Percentiles rank a stretch among this genome's conserved stretches.
Conservation (phyloP, 2,797 vertebrate species). For the Cercopithecus diana region DNA sequence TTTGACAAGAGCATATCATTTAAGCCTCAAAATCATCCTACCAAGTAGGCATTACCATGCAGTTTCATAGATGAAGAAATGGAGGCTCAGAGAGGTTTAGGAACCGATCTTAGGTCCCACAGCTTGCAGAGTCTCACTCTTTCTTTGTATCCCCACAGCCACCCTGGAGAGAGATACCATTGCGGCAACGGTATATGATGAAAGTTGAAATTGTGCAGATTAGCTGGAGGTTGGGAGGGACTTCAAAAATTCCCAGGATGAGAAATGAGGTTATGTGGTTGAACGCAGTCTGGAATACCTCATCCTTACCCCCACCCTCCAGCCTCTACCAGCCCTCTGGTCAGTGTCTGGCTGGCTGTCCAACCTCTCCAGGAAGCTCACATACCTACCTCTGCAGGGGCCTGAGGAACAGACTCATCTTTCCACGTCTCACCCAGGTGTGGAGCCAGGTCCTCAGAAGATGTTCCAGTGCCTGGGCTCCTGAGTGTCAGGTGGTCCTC, state of each 20-base stretch:
- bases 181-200: too few relatives aligned
- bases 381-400: constrained; percentile 78
- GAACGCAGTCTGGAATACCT: not conserved
- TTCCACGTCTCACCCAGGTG: constrained; percentile 56
- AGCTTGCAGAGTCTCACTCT: not conserved
- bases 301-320: fast-evolving
- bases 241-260: not conserved
- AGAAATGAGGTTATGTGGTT: not conserved
- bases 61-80: not conserved
- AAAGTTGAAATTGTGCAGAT: not conserved
- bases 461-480: constrained; percentile 69
- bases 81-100: not conserved
- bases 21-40: not conserved
- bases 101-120: not conserved
- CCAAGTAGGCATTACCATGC: not conserved
- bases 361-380: not conserved
- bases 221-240: not conserved
- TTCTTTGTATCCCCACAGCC: not conserved
- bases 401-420: not conserved
- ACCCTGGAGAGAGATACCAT: not conserved
- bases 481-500: constrained; percentile 65
- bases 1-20: constrained; percentile 50
- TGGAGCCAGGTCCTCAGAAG: constrained; percentile 78
- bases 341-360: not conserved
- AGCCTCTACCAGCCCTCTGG: not conserved